Conservation (phyloP, 2,888 invertebrate species). For the Stenurella melanura region DNA sequence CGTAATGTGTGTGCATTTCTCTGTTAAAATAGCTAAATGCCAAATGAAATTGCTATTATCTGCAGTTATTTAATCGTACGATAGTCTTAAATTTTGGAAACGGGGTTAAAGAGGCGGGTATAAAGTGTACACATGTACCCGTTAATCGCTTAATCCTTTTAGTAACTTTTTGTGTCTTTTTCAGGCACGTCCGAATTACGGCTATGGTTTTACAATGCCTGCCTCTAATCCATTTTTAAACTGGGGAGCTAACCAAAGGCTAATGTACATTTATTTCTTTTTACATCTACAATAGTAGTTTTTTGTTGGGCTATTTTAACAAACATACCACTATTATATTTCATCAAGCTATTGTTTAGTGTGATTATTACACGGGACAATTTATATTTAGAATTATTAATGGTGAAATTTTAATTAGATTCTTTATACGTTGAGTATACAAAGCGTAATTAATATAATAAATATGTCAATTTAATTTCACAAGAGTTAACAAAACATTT, state of each 20-base stretch:
- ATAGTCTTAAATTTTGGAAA: constrained; percentile 53
- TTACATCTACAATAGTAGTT: constrained; percentile 51
- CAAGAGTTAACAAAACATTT: background rate
- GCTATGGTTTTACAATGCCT: constrained; percentile 57
- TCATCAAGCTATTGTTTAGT: constrained; percentile 60
- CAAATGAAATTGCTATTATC: constrained; percentile 54
- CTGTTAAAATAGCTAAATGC: constrained; percentile 39
- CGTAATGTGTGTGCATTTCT: background rate
- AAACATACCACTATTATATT: constrained; percentile 58
- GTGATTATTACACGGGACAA: constrained; percentile 55
- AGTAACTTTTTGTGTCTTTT: constrained; percentile 60
- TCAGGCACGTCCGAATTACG: constrained; percentile 59
- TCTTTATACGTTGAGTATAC: background rate
- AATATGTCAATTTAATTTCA: background rate
- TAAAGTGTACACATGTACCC: constrained; percentile 64
- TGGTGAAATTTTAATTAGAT: background rate
- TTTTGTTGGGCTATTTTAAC: constrained; percentile 60
- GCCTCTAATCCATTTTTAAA: constrained; percentile 66
- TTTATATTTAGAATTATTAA: constrained; percentile 36
- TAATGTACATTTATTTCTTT: constrained; percentile 64
- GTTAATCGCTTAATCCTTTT: constrained; percentile 63
- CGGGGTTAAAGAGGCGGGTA: constrained; percentile 55
- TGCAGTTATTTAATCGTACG: constrained; percentile 58
- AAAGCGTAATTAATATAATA: background rate
- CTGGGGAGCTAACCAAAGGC: constrained; percentile 54